Base-by-base conservation (phyloP, 2,888 invertebrate genomes). In the Drosophila algonquin region DNA sequence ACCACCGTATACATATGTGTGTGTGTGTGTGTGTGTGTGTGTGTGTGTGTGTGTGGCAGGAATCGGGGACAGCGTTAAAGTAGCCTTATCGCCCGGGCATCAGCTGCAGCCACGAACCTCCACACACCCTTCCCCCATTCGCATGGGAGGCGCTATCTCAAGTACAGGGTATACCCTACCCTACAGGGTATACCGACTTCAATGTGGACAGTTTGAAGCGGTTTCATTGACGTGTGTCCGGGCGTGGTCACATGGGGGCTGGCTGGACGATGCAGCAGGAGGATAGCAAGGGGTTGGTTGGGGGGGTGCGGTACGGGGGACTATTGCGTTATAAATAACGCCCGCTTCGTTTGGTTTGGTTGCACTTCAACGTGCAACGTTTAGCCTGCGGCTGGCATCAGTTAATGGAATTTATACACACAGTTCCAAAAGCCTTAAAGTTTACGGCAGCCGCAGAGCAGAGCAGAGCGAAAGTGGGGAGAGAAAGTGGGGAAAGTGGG, bases 161-260 rank as follows among this genome's bases (percentile, higher is more conserved):
- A 3, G 3, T 21, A 3, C 21, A 21, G 21, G 21, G 3, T 21
- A 24, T 24, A 24, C 40, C 40, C 40, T 40, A 14, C n/a, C 40
- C 14, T n/a, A 14, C 14, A 40, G 40, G 40, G 40, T 7, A 40
- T 40, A 44, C 47, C 62, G 50, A 62, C 73, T 77, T 75, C 77
- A 81, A 84, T 78, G 87, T 86, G 82, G 87, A 86, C 87, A 84
- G 81, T 82, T 85, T 86, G 76, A 81, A 82, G 82, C 82, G 84
- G 79, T 84, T 85, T 85, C 83, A 83, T 83, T 85, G 84, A 86
- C 87, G 85, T 85, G 82, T 84, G 84, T 87, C 79, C 75, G 81
- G 83, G 86, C 80, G 81, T 85, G 78, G 83, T 60, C 74, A 67
- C 53, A 44, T 24, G 71, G 57, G 51, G 21, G 21, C 21, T 21